Evolutionary conservation across 2,797 vertebrate species (phyloP), one percentile per base, ranked within the genome.

Genomic region (Phrynocephalus vlangalii): DNA sequence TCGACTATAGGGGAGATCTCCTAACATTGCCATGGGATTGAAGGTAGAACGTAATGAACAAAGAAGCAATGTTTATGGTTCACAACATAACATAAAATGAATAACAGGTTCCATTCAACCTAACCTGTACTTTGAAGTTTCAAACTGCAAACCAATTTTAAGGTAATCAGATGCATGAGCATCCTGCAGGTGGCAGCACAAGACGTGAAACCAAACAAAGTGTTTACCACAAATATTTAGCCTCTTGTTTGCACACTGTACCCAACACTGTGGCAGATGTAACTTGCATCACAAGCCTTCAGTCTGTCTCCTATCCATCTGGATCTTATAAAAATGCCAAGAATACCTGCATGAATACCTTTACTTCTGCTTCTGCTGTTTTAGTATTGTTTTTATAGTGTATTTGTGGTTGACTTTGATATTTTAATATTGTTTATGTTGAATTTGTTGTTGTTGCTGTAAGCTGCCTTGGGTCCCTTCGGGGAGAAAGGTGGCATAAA

Each of bases 101-200:
- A 24, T 60, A 44, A 11, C 44, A 2, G 44, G 48, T 77, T 73
- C 22, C n/a, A 68, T 52, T 26, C 56, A 33, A 26, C 75, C n/a
- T 28, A 44, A 38, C n/a, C 44, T 26, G 15, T 70, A 60, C 16
- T 2, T 63, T 10, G n/a, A 67, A 15, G 30, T 30, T 81, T 68
- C 22, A 48, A 13, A 6, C 48, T 44, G 60, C 76, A 87, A 82
- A 70, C 20, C 30, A 16, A 6, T 44, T 44, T 60, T 56, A 85
- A 79, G 70, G 28, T 7, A 56, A 10, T 75, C n/a, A 18, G 60
- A 56, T 79, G 33, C 18, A 5, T 11, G 20, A 71, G 33, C n/a
- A 16, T 52, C 86, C 89, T 84, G 82, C 71, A 87, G 89, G 48
- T 85, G 89, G 86, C 89, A 90, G 82, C 63, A 85, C 38, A 87